phyloP scores from a whole-genome alignment of 2,888 invertebrate species.

The Sinelater perroti region DNA sequence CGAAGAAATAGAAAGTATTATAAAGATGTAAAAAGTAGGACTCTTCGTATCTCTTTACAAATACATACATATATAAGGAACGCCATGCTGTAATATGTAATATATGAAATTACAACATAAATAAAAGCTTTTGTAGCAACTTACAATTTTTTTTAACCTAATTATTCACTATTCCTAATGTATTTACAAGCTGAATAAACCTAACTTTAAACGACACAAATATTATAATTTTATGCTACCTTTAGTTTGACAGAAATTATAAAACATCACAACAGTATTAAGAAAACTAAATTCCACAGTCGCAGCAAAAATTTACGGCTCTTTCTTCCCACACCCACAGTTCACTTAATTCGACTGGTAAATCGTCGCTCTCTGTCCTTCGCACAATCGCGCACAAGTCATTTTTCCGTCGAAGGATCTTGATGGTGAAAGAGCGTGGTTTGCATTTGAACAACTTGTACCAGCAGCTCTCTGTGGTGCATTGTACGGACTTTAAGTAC shows the following conservation, averaged over 20 bases:
- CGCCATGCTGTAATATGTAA: constrained; percentile 25
- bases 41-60: constrained; percentile 10
- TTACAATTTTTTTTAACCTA: constrained; percentile 10
- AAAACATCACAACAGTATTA: too few species aligned
- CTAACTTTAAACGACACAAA: too few species aligned
- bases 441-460: constrained; percentile 63
- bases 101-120: constrained; percentile 7
- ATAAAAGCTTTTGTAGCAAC: not conserved
- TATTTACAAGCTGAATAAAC: too few species aligned
- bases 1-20: constrained; percentile 20
- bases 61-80: constrained; percentile 14
- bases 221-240: too few species aligned
- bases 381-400: constrained; percentile 58
- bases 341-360: constrained; percentile 60
- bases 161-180: too few species aligned
- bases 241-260: too few species aligned
- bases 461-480: constrained; percentile 63
- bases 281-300: too few species aligned
- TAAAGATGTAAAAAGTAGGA: constrained; percentile 12
- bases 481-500: constrained; percentile 63
- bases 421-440: constrained; percentile 64
- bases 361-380: constrained; percentile 53
- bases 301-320: constrained; percentile 65
- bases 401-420: constrained; percentile 60
- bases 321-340: constrained; percentile 66